Conservation (phyloP, 2,113 vertebrate species). For the Thomomys bottae region DNA sequence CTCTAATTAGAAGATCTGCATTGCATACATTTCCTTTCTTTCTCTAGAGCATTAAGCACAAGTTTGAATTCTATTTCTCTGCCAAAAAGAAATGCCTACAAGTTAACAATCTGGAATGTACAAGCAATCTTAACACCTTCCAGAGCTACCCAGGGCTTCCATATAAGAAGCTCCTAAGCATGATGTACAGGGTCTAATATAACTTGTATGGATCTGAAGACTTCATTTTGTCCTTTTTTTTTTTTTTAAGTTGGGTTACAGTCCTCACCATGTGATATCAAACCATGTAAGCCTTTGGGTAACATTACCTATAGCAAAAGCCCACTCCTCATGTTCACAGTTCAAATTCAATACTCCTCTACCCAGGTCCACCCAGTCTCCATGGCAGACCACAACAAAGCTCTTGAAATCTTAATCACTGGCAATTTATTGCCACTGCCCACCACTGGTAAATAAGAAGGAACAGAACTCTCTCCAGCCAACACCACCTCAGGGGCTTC, state of each 20-base stretch:
- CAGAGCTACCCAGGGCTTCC: background rate
- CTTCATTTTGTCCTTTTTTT: slow-evolving; percentile 12
- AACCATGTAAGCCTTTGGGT: background rate
- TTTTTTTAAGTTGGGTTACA: background rate
- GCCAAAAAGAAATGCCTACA: slow-evolving; percentile 30
- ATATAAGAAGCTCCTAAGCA: slow-evolving; percentile 9
- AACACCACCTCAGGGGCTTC: background rate
- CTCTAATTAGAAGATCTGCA: slow-evolving; percentile 9
- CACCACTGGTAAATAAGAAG: slow-evolving; percentile 21
- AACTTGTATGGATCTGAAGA: slow-evolving; percentile 17
- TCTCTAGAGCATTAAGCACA: slow-evolving; percentile 40
- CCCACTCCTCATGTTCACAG: background rate
- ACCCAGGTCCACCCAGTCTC: background rate
- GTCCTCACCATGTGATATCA: background rate
- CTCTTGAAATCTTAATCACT: slow-evolving; percentile 30
- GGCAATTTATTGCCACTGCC: background rate
- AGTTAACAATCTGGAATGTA: background rate
- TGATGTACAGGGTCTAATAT: background rate
- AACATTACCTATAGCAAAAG: background rate
- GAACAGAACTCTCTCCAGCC: background rate
- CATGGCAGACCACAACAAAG: slow-evolving; percentile 32
- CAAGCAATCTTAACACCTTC: slow-evolving; percentile 1
- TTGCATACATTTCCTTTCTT: slow-evolving; percentile 26
- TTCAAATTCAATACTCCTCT: slow-evolving; percentile 16
- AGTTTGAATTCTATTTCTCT: slow-evolving; percentile 52